A percentile compares a stretch with the other conserved stretches of the same genome.
Evolutionary conservation across 2,113 vertebrate species (phyloP).

Genomic region (Numida meleagris): DNA sequence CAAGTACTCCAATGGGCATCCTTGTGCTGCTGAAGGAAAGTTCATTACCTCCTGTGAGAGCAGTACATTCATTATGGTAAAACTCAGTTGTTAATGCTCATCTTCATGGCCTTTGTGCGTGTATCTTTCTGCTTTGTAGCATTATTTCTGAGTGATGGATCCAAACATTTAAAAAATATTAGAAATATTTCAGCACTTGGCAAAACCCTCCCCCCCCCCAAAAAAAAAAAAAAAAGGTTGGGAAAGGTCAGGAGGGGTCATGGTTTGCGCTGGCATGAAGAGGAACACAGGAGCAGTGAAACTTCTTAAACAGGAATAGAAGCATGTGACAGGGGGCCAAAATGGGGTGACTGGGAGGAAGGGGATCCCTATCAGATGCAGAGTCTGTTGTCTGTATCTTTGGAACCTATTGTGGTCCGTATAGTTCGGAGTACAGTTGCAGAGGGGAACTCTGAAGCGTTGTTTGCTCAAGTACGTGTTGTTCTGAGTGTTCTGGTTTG

Average conservation of each 20-base stretch:
- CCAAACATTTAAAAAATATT: background rate
- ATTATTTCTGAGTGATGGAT: background rate
- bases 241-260: background rate
- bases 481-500: background rate
- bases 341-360: background rate
- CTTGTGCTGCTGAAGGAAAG: background rate
- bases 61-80: background rate
- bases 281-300: background rate
- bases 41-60: background rate
- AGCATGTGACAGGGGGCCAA: too few species aligned
- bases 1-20: too few species aligned
- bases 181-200: background rate
- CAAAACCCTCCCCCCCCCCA: background rate
- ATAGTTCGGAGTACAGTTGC: fast-evolving
- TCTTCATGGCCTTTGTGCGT: background rate
- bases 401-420: background rate
- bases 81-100: background rate
- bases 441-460: background rate
- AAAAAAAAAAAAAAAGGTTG: background rate
- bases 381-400: background rate
- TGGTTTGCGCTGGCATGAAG: background rate
- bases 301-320: background rate
- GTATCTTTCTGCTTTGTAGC: background rate
- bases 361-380: background rate
- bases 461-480: background rate